Conservation (phyloP, 2,888 invertebrate genomes). For the Liodrosophila aerea region DNA sequence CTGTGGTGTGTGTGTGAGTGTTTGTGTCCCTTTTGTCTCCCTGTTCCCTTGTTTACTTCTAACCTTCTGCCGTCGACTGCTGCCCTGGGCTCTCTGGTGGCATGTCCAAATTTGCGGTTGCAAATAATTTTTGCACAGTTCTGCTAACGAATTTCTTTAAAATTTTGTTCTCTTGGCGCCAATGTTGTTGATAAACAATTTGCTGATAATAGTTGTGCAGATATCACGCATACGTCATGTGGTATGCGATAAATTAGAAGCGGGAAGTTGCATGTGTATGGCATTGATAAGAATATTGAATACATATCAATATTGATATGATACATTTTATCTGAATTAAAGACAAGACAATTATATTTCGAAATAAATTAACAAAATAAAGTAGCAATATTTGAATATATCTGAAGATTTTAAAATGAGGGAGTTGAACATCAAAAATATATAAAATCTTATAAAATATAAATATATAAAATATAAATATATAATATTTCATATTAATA, state of each 20-base stretch:
- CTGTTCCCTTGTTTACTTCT: background rate
- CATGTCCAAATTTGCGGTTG: slow-evolving; percentile 50
- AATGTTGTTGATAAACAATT: slow-evolving; percentile 16
- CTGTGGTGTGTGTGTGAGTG: background rate
- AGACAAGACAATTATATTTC: too few species aligned
- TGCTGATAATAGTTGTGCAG: slow-evolving; percentile 1
- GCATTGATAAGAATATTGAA: too few species aligned
- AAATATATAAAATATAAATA: slow-evolving; percentile 42
- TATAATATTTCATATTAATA: too few species aligned
- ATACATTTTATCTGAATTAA: too few species aligned
- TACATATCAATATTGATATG: too few species aligned
- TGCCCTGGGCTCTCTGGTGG: slow-evolving; percentile 1
- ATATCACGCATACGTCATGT: slow-evolving; percentile 47
- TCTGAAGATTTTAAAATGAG: too few species aligned
- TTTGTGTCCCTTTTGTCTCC: slow-evolving; percentile 21
- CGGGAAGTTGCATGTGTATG: too few species aligned
- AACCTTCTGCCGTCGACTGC: slow-evolving; percentile 3
- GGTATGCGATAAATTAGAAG: slow-evolving; percentile 46
- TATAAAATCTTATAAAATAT: slow-evolving; percentile 27
- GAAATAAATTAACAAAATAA: too few species aligned
- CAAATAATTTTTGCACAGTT: slow-evolving; percentile 38
- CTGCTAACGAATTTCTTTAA: slow-evolving; percentile 22
- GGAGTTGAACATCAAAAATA: too few species aligned
- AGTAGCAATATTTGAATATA: too few species aligned
- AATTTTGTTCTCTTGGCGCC: slow-evolving; percentile 56